Conservation (phyloP, 2,888 invertebrate species). For the Holacanthella duospinosa region DNA sequence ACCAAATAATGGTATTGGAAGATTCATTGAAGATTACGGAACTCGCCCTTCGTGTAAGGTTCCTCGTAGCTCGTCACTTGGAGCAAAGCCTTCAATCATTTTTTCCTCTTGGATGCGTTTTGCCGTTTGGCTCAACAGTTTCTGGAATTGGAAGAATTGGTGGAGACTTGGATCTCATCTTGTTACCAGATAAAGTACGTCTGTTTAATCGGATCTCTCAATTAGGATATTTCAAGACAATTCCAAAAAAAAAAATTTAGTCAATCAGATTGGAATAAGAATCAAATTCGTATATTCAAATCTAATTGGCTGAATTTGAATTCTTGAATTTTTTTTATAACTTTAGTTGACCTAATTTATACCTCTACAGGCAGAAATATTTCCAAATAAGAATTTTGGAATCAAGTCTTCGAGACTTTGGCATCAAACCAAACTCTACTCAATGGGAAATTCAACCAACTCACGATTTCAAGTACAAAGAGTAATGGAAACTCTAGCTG, state of each 20-base stretch:
- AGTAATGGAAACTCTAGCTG: conserved; percentile 62
- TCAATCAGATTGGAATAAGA: too few species aligned
- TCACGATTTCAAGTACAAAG: conserved; percentile 56
- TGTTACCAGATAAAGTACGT: conserved; percentile 30
- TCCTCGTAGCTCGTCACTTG: conserved; percentile 29
- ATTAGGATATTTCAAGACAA: too few species aligned
- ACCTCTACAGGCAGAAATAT: conserved; percentile 24
- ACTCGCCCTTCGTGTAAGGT: conserved; percentile 25
- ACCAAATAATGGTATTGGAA: conserved; percentile 26
- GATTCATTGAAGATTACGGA: conserved; percentile 24
- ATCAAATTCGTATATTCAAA: too few species aligned
- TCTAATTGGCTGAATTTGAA: too few species aligned
- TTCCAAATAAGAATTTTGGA: conserved; percentile 7
- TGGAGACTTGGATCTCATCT: conserved; percentile 34
- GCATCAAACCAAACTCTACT: conserved; percentile 54
- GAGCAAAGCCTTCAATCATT: conserved; percentile 24
- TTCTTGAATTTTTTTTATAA: background rate
- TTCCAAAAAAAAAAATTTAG: too few species aligned
- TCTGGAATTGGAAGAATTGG: conserved; percentile 33
- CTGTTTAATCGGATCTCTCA: too few species aligned
- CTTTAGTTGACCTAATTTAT: background rate
- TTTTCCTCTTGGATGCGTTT: conserved; percentile 31
- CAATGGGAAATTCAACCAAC: conserved; percentile 41
- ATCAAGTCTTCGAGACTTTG: conserved; percentile 44
- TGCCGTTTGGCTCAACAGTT: conserved; percentile 36